These are phyloP conservation scores for Somateria mollissima DNA, from an alignment of 2,797 vertebrate genomes.

Conservation along the genomic window DNA sequence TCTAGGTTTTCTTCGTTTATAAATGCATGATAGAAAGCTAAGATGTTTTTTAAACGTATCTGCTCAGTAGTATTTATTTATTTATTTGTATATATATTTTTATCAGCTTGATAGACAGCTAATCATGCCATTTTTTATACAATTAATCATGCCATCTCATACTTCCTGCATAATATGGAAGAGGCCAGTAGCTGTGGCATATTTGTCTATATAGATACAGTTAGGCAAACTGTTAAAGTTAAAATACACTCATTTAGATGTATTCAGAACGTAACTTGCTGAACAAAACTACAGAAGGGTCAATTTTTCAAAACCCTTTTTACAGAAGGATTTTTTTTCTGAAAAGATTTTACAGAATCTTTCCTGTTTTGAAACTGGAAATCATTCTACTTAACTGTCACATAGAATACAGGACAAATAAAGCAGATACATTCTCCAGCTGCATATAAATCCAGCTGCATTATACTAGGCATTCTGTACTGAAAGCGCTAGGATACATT, in stretches of 20 bases:
- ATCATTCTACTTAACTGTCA: background rate
- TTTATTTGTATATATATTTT: background rate
- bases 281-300: conserved; percentile 6
- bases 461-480: background rate
- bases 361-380: conserved; percentile 7
- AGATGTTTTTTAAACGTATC: conserved; percentile 30
- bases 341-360: background rate
- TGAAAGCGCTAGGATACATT: background rate
- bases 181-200: conserved; percentile 34
- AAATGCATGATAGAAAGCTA: conserved; percentile 5
- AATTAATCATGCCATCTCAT: conserved; percentile 32
- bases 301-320: conserved; percentile 11
- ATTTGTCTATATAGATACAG: conserved; percentile 41
- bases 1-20: conserved; percentile 55
- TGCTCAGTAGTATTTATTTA: conserved; percentile 31
- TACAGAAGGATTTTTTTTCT: too few relatives aligned
- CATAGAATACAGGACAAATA: background rate
- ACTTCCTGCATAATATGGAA: conserved; percentile 45
- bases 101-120: background rate
- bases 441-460: background rate
- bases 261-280: conserved; percentile 24
- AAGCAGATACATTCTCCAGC: background rate
- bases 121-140: background rate
- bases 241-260: conserved; percentile 14
- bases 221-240: conserved; percentile 28